Base-by-base conservation (phyloP, 1,140 invertebrate genomes). In the Hylaeus anthracinus region DNA sequence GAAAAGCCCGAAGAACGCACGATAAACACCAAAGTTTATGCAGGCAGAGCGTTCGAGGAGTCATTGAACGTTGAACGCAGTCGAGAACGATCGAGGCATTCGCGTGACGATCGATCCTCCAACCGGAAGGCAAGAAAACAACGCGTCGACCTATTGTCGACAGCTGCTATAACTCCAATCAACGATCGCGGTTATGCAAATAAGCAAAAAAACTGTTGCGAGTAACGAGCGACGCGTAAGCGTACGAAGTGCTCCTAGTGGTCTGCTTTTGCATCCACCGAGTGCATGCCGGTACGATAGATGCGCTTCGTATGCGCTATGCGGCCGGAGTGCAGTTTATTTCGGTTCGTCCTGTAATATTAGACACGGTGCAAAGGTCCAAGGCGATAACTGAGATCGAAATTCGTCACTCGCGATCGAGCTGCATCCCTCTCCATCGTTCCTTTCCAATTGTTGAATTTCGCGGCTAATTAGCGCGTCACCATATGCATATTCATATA, bases 291-390 rank as follows among this genome's bases (percentile, higher is more conserved):
- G 48, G 45, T 45, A 61, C 55, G 45, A 73, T 74, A 53, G 60
- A 15, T 51, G 48, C 48, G 37, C 26, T 45, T 63, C 45, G 55
- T 60, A 55, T 60, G 53, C 66, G 61, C 26, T 26, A 26, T 26
- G 26, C 26, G 26, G 26, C 45, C 56, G n/a, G 65, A 69, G 73
- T 61, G 58, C 12, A 67, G 72, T 81, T 81, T 81, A 81, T 81
- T 81, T 81, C 66, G 64, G 79, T 81, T 69, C 74, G 65, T 81
- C 79, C 74, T 81, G 79, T 81, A 81, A 81, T 81, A 81, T 81
- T 81, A 81, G 79, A 81, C 75, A 58, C 61, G 74, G 78, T 77
- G 79, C 74, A 66, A 70, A 65, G 74, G 51, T 66, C 53, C 66
- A 14, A n/a, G 12, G 41, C 9, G 60, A 65, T 39, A 15, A 51